phyloP scores from a whole-genome alignment of 2,797 vertebrate genomes.

The Microctenopoma stevenorrisi region DNA sequence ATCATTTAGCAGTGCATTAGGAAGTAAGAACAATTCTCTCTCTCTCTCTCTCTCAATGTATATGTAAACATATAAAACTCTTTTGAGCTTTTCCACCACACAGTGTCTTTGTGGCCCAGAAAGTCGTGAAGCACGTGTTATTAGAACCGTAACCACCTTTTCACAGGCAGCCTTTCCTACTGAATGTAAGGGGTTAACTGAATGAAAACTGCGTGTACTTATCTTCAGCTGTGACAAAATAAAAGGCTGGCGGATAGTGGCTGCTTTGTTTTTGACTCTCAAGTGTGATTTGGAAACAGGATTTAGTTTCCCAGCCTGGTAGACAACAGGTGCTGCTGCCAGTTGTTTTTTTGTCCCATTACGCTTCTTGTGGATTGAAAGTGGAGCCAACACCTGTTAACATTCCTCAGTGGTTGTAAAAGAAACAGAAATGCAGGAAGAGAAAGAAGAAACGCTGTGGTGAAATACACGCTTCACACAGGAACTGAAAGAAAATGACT shows the following conservation, averaged over 20 bases:
- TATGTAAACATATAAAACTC: no score
- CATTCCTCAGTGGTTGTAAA: slow-evolving; percentile 55
- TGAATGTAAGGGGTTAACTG: slow-evolving; percentile 33
- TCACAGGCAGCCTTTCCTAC: slow-evolving; percentile 13
- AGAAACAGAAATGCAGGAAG: slow-evolving; percentile 22
- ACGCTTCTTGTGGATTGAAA: slow-evolving; percentile 44
- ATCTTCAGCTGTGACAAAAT: slow-evolving; percentile 47
- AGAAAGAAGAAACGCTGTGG: background rate
- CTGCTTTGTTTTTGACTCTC: slow-evolving; percentile 47
- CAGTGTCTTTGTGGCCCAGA: slow-evolving; percentile 63
- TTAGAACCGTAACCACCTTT: background rate
- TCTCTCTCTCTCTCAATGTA: no score
- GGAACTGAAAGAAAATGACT: background rate
- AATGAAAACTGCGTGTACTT: slow-evolving; percentile 20
- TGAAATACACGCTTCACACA: slow-evolving; percentile 27
- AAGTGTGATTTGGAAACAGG: slow-evolving; percentile 50
- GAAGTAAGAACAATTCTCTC: no score
- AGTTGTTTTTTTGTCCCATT: slow-evolving; percentile 72
- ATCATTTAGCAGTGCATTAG: background rate
- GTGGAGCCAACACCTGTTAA: slow-evolving; percentile 71
- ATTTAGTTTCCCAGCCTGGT: slow-evolving; percentile 65
- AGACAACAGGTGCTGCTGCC: slow-evolving; percentile 69
- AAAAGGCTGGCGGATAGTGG: slow-evolving; percentile 19
- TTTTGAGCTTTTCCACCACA: slow-evolving; percentile 45
- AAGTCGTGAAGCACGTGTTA: background rate